These are phyloP conservation scores for Microcebus murinus DNA, from an alignment of 2,113 vertebrate species.

Conservation along the genomic window DNA sequence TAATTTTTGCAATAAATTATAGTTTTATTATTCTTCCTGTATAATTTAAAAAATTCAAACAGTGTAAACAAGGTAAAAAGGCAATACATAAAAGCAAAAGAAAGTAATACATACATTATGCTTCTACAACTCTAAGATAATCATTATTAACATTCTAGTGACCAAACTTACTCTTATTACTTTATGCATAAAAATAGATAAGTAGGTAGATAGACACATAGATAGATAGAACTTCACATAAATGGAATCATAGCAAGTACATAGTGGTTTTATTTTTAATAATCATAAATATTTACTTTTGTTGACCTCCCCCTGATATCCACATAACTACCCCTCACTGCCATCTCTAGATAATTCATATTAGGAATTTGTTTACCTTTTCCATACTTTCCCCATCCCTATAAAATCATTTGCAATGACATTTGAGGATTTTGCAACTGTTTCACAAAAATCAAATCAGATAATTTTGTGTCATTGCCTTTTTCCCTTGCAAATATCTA, in stretches of 20 bases:
- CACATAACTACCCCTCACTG: not conserved
- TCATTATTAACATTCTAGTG: not conserved
- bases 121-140: not conserved
- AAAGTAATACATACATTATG: not conserved
- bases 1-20: not conserved
- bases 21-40: not conserved
- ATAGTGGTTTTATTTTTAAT: not conserved
- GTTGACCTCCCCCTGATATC: not conserved
- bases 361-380: not conserved
- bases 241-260: not conserved
- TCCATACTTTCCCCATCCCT: not conserved
- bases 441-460: not conserved
- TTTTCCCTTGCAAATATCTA: not conserved
- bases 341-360: not conserved
- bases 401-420: not conserved
- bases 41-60: not conserved
- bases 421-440: not conserved
- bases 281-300: not conserved
- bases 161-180: not conserved
- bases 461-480: not conserved
- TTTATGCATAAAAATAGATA: not conserved
- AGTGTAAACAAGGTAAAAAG: not conserved
- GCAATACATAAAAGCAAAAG: not conserved
- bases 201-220: not conserved
- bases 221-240: not conserved